Evolutionary conservation across 2,113 vertebrate genomes (phyloP), one percentile per base, ranked within the genome.

Genomic region (Paramormyrops kingsleyae): DNA sequence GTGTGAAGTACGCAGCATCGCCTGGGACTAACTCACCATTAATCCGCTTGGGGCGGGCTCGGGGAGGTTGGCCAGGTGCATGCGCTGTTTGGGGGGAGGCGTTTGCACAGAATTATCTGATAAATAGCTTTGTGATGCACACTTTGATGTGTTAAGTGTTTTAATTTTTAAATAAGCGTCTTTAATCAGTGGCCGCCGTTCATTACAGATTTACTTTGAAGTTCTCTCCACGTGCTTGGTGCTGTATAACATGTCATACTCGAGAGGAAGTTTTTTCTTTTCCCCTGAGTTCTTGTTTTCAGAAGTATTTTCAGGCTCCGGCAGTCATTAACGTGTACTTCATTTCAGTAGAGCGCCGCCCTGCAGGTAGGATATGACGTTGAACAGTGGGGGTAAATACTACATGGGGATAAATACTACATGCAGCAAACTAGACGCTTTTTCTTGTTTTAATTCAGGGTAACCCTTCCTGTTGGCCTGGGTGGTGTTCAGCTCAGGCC

Each of bases 131-230:
- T 93, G 92, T 92, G 91, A 91, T 5, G 84, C 90, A 52, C 9
- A 27, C 92, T 93, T 93, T 95, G 92, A 95, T 92, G 93, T 93
- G 92, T 90, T 92, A 87, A 92, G 89, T 66, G 53, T 52, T 91
- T 93, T 66, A 90, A 94, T 93, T 91, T 93, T 94, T 93, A 91
- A 94, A 92, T 89, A 90, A 88, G 66, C 62, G 53, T 92, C 89
- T 91, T 42, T 77, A 91, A 92, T 92, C 6, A 91, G 91, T 89
- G 87, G 49, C 87, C 44, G 27, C 88, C 44, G 77, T 66, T 88
- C 88, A 88, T 62, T 27, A 74, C 80, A 17, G 46, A 24, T 39
- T 49, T 90, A 53, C 92, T 93, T 92, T 93, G 92, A 93, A 92
- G 91, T 91, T 83, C 39, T 52, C 74, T 39, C 24, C 15, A 88